Percentiles rank a stretch among this genome's conserved stretches.
phyloP scores from a whole-genome alignment of 2,113 vertebrate genomes.

The Scolopax mira region DNA sequence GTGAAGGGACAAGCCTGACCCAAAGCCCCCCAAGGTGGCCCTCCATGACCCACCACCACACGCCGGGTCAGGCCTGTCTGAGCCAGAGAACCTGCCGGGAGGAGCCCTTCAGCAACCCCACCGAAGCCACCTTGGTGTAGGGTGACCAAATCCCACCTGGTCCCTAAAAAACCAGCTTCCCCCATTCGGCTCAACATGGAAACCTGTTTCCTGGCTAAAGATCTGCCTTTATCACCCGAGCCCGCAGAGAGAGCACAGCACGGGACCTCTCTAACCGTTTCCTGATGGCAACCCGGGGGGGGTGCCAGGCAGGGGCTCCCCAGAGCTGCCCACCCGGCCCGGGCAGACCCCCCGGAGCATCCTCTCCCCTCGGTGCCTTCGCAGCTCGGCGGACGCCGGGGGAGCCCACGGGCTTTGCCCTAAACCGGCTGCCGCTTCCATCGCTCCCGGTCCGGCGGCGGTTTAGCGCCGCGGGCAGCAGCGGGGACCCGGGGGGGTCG shows the following conservation, averaged over 20 bases:
- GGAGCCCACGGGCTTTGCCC: neutral
- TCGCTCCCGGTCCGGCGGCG: neutral
- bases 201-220: neutral
- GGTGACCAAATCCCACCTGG: neutral
- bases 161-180: neutral
- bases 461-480: too few relatives aligned
- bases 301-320: rapidly evolving
- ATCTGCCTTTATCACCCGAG: neutral
- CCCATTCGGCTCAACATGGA: rapidly evolving
- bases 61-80: neutral
- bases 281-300: neutral
- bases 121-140: neutral
- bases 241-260: neutral
- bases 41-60: rapidly evolving
- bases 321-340: neutral
- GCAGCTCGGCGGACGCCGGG: neutral
- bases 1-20: neutral
- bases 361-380: neutral
- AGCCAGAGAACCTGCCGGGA: neutral
- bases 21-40: neutral
- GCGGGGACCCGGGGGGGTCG: too few relatives aligned
- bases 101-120: neutral
- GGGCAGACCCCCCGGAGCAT: neutral
- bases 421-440: neutral
- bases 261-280: neutral